These are phyloP conservation scores for Choreutis nemorana DNA, from an alignment of 2,888 invertebrate genomes.

Conservation along the genomic window DNA sequence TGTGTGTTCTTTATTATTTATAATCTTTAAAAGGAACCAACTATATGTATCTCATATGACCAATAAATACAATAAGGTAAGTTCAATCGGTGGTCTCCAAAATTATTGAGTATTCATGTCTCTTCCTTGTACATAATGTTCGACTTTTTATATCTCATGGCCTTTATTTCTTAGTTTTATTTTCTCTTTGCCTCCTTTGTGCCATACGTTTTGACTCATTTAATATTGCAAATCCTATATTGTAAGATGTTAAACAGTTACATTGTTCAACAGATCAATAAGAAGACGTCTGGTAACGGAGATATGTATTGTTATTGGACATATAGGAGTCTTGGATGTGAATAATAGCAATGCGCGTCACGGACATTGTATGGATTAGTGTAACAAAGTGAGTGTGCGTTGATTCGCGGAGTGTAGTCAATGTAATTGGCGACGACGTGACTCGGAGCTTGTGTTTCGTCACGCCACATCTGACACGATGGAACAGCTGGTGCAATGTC, in stretches of 20 bases:
- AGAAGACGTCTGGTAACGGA: conserved; percentile 43
- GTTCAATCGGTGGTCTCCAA: conserved; percentile 18
- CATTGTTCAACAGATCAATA: conserved; percentile 62
- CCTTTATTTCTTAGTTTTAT: conserved; percentile 63
- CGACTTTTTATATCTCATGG: conserved; percentile 63
- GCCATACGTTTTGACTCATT: too few relatives aligned
- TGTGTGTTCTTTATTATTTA: conserved; percentile 26
- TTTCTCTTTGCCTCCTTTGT: conserved; percentile 63
- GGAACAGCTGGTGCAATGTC: conserved; percentile 71
- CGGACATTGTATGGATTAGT: conserved; percentile 36
- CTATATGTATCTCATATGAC: conserved; percentile 52
- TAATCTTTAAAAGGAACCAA: conserved; percentile 27
- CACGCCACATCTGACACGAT: too few relatives aligned
- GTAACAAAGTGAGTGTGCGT: conserved; percentile 33
- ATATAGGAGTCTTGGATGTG: conserved; percentile 39
- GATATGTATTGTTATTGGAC: conserved; percentile 46
- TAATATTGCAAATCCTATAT: conserved; percentile 1
- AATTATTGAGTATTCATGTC: conserved; percentile 28
- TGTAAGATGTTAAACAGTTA: conserved; percentile 33
- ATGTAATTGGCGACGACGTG: conserved; percentile 5
- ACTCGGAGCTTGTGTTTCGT: not conserved
- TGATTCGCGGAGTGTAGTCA: conserved; percentile 24
- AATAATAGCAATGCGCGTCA: conserved; percentile 52
- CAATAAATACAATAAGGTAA: conserved; percentile 38
- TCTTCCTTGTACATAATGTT: conserved; percentile 34